Conservation (phyloP, 2,888 invertebrate species). For the Microctonus aethiopoides region DNA sequence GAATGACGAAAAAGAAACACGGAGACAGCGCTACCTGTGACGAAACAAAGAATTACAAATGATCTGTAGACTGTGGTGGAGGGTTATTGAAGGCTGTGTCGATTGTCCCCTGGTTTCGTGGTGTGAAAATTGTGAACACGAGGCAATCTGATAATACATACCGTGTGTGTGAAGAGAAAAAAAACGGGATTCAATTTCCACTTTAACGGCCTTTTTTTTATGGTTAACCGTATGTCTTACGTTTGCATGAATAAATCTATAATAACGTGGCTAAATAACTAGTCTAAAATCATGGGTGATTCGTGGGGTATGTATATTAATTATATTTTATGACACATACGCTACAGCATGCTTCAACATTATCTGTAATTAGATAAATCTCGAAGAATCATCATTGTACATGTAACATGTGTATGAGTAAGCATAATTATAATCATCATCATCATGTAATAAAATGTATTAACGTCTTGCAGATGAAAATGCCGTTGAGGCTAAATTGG, state of each 20-base stretch:
- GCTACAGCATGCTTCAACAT: constrained; percentile 18
- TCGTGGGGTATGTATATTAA: constrained; percentile 74
- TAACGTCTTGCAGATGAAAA: constrained; percentile 75
- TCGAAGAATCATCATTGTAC: neutral
- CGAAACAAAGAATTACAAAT: neutral
- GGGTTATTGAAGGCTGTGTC: too few species aligned
- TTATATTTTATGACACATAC: constrained; percentile 23
- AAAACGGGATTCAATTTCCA: neutral
- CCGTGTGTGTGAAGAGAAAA: too few species aligned
- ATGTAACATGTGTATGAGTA: neutral
- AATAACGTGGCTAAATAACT: neutral
- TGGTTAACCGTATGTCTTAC: neutral
- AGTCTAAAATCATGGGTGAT: constrained; percentile 71
- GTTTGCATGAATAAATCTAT: neutral
- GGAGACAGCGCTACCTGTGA: neutral
- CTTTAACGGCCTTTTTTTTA: neutral
- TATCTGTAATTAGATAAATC: constrained; percentile 13
- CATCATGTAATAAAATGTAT: too few species aligned
- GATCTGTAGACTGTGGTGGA: neutral
- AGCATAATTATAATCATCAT: constrained; percentile 15
- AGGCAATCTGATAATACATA: constrained; percentile 4
- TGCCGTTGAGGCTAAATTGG: constrained; percentile 76
- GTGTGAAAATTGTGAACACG: constrained; percentile 29
- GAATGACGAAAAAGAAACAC: neutral
- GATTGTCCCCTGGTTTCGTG: constrained; percentile 12